Evolutionary conservation across 2,113 vertebrate genomes (phyloP), one percentile per base, ranked within the genome.

Genomic region (Tringa solitaria): DNA sequence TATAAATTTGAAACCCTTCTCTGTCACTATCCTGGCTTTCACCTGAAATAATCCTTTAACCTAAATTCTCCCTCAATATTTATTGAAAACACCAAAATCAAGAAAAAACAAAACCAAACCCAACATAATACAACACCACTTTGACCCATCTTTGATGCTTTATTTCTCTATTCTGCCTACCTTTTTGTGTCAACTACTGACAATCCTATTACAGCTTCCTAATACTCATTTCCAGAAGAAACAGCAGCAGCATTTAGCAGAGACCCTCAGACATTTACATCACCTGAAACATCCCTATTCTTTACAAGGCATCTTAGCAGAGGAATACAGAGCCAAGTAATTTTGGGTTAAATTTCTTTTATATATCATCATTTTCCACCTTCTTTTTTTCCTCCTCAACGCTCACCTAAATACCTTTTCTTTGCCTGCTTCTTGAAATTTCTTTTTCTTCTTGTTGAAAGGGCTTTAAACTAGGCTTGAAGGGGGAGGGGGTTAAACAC

Each of bases 371-470:
- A 39, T 81, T 67, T 74, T 56, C 23, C 10, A 80, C 11, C 32
- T 4, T 35, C n/a, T 4, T 41, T 50, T 27, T 6, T 7, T 4
- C 0, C 1, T 9, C 7, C 32, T 37, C 45, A 76, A 30, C 23
- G 50, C 2, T 48, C 57, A 76, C 8, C 21, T 83, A 60, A 90
- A 67, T 33, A 35, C 33, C 19, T 37, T 69, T 77, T 77, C 32
- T 41, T 64, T 14, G 4, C 6, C 39, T 48, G 11, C 9, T 23
- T 35, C 64, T 51, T 68, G 12, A 90, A 70, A 78, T 48, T 37
- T 70, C 39, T 37, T n/a, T 24, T 32, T 63, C 33, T 3, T 79
- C n/a, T n/a, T n/a, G n/a, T n/a, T n/a, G n/a, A n/a, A n/a, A n/a
- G n/a, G n/a, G n/a, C n/a, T n/a, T n/a, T n/a, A n/a, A n/a, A n/a